A percentile compares a stretch with the other conserved stretches of the same genome.
Evolutionary conservation across 2,797 vertebrate species (phyloP).

Genomic region (Smutsia temminckii): DNA sequence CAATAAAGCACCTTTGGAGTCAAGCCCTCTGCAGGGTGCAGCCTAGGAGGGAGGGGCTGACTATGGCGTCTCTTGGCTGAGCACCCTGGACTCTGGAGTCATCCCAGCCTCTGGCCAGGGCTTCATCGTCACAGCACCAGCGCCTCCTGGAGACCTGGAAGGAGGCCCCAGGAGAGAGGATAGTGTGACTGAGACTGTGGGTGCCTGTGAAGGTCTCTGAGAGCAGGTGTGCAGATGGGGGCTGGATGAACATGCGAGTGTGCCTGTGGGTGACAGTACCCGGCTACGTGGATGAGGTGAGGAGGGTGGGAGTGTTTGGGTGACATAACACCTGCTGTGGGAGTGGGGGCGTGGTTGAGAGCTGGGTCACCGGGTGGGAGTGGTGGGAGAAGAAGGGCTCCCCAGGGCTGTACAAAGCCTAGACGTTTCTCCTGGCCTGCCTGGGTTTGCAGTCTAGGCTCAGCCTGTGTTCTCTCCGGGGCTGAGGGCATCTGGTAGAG

Average conservation of each 20-base stretch:
- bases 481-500: not conserved
- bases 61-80: not conserved
- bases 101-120: not conserved
- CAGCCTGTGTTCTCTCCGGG: not conserved
- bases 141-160: not conserved
- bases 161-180: not conserved
- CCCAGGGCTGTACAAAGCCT: not conserved
- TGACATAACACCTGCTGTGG: not conserved
- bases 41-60: not conserved
- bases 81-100: not conserved
- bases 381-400: not conserved
- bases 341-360: not conserved
- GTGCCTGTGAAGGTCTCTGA: not conserved
- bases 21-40: not conserved
- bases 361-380: not conserved
- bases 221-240: not conserved
- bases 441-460: not conserved
- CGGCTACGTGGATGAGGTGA: not conserved
- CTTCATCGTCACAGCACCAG: not conserved
- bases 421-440: not conserved
- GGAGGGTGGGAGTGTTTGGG: not conserved
- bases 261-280: not conserved
- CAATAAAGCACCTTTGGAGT: conserved; percentile 60
- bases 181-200: not conserved
- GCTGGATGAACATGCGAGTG: not conserved